phyloP scores from a whole-genome alignment of 2,113 vertebrate genomes.

The Setophaga petechia region DNA sequence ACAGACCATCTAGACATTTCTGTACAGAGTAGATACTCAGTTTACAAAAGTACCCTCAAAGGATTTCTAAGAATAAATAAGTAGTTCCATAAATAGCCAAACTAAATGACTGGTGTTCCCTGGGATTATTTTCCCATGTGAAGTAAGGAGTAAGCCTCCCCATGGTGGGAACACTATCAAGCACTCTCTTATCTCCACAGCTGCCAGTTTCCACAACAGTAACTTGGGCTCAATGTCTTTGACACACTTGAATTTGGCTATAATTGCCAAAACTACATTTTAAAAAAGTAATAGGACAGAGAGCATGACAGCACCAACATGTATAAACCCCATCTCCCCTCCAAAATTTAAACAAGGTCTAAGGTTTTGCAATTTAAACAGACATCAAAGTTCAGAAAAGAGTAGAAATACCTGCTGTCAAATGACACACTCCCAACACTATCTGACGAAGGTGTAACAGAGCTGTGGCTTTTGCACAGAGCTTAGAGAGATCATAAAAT shows the following conservation, averaged over 20 bases:
- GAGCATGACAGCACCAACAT: neutral
- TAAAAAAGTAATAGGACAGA: neutral
- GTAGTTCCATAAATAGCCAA: constrained; percentile 39
- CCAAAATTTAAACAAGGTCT: neutral
- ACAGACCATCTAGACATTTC: neutral
- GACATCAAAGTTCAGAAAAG: neutral
- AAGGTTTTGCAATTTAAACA: neutral
- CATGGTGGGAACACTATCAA: neutral
- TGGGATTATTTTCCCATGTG: constrained; percentile 38
- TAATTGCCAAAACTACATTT: neutral
- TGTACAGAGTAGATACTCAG: neutral
- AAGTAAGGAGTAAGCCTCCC: neutral
- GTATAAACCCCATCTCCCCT: rapidly evolving
- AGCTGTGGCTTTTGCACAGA: neutral
- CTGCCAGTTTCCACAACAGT: neutral
- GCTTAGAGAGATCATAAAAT: neutral
- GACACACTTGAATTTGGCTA: neutral
- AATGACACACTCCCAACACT: neutral
- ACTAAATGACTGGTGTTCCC: constrained; percentile 1
- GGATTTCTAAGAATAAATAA: constrained; percentile 53
- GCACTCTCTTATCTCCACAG: neutral
- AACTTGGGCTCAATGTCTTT: neutral
- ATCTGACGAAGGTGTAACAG: neutral
- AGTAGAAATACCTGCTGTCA: neutral
- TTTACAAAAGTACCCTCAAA: constrained; percentile 30